Evolutionary conservation across 2,888 invertebrate genomes (phyloP), one percentile per base, ranked within the genome.

Genomic region (Chrysodeixis includens): DNA sequence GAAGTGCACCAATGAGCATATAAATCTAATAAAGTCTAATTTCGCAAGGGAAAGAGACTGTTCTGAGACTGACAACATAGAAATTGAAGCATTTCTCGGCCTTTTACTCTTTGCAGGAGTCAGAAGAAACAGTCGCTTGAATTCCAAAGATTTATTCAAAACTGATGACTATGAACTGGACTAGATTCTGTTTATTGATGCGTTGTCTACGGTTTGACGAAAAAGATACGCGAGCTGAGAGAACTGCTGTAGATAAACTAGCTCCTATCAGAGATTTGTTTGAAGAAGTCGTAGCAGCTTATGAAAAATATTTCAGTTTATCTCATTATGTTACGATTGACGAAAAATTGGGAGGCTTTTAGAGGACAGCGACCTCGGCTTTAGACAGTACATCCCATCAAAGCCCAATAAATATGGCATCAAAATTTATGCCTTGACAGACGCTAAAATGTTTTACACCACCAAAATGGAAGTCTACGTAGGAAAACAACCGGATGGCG

Each of bases 361-460:
- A 53, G 53, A 53, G 53, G 55, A 14, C 55, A 20, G 5, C 20
- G 55, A n/a, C n/a, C n/a, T n/a, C 7, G 20, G 18, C 18, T 55
- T 55, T 12, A 18, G 55, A 3, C 55, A 55, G 18, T 55, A 35
- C 9, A 30, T 30, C 20, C 8, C 55, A 52, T 71, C 70, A n/a
- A 74, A 79, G 51, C 71, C 77, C 7, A 62, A 59, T 7, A 79
- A 69, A 66, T 79, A 78, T 60, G 76, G 77, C 0, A 69, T 79
- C 6, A 76, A 81, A 74, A 74, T 76, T 20, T 68, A 69, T n/a
- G 57, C 74, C 0, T 22, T 76, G 53, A 56, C 52, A 30, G 80
- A 78, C 65, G 73, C 74, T 9, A 69, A 67, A 68, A 64, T 52
- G 53, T 76, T 70, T 68, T 71, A 74, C 58, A 66, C 66, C 12